Percentiles rank a stretch among this genome's conserved stretches.
These are phyloP conservation scores for Coptodon rendalli DNA, from an alignment of 2,113 vertebrate genomes.

Conservation along the genomic window DNA sequence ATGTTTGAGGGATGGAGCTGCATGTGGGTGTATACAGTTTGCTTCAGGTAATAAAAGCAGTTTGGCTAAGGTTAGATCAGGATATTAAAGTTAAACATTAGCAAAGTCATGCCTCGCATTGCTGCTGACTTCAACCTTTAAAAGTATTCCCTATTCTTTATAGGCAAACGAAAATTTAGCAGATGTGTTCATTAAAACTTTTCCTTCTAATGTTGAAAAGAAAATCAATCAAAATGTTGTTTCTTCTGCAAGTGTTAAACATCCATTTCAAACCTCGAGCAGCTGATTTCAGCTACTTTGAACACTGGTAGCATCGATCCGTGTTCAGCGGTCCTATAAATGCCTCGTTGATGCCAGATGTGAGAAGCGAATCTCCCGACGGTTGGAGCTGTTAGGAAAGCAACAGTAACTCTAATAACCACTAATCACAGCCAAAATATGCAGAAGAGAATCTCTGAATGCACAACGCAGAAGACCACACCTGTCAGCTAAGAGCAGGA, in stretches of 20 bases:
- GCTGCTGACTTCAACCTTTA: neutral
- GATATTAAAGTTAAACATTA: neutral
- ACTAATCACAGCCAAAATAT: neutral
- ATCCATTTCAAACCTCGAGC: neutral
- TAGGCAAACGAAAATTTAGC: neutral
- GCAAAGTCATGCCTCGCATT: neutral
- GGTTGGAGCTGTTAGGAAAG: neutral
- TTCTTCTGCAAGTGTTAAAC: neutral
- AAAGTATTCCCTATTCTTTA: neutral
- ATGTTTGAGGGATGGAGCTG: neutral
- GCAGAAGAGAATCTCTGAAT: neutral
- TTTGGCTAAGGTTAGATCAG: neutral
- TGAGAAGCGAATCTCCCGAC: accelerated
- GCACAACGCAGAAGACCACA: neutral
- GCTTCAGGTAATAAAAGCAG: neutral
- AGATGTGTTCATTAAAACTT: neutral
- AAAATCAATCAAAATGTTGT: neutral
- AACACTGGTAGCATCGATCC: neutral
- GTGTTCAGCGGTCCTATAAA: neutral
- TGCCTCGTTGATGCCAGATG: neutral
- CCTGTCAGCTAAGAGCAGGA: neutral
- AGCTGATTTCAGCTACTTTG: neutral
- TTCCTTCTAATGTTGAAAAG: neutral
- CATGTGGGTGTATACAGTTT: neutral
- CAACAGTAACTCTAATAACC: neutral